phyloP scores from a whole-genome alignment of 2,113 vertebrate species.

The Rhea pennata region DNA sequence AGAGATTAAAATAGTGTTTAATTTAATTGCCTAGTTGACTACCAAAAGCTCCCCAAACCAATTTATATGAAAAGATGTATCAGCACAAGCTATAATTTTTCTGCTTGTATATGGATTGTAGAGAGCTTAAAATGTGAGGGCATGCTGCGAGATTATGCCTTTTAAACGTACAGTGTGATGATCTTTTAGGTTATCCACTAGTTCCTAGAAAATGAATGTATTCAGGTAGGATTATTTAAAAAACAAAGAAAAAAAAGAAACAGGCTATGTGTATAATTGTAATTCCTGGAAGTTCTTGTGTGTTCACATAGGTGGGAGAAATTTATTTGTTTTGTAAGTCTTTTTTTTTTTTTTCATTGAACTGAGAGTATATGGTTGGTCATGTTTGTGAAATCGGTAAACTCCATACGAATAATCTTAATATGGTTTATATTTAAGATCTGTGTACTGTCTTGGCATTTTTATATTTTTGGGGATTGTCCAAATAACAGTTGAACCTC shows the following conservation, averaged over 20 bases:
- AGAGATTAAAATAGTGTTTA: background rate
- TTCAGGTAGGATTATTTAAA: background rate
- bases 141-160: background rate
- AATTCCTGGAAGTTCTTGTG: background rate
- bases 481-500: background rate
- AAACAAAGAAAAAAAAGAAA: background rate
- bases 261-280: background rate
- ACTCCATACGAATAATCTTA: background rate
- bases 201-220: background rate
- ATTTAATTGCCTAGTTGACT: background rate
- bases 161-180: background rate
- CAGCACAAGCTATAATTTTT: background rate
- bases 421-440: background rate
- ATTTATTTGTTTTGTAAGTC: background rate
- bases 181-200: background rate
- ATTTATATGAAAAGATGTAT: background rate
- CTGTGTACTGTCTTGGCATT: background rate
- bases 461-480: no score
- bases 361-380: background rate
- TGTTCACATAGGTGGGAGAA: accelerated
- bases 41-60: background rate
- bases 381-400: background rate
- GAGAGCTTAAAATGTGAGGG: background rate
- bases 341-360: background rate
- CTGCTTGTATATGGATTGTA: background rate